Evolutionary conservation across 2,888 invertebrate species (phyloP).

Genomic region (Charanyca ferruginea): DNA sequence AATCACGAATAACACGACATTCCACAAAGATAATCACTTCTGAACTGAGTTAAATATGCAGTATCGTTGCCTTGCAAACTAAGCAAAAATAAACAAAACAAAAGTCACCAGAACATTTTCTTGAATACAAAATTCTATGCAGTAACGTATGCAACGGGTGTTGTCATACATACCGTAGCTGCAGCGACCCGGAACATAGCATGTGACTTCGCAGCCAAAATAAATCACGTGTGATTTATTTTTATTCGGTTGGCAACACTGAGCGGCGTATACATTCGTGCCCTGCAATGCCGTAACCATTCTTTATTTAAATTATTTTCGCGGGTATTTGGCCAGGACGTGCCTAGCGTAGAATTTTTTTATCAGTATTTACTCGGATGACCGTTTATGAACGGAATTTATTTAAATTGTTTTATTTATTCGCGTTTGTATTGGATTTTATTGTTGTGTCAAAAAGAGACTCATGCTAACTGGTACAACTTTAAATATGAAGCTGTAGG

Average conservation of each 20-base stretch:
- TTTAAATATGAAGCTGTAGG: background rate
- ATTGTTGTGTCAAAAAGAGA: conserved; percentile 15
- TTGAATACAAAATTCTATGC: conserved; percentile 71
- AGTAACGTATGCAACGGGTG: conserved; percentile 68
- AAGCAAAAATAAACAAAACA: conserved; percentile 52
- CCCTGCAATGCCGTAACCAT: conserved; percentile 75
- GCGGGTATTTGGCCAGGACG: conserved; percentile 68
- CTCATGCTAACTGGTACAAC: conserved; percentile 3
- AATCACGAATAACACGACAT: background rate
- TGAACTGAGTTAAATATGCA: conserved; percentile 25
- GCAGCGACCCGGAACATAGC: conserved; percentile 75
- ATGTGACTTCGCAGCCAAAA: conserved; percentile 79
- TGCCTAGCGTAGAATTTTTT: conserved; percentile 52
- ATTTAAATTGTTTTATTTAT: conserved; percentile 63
- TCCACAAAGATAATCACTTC: too few relatives aligned
- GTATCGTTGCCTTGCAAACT: conserved; percentile 21
- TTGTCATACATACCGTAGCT: conserved; percentile 73
- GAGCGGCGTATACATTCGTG: conserved; percentile 74
- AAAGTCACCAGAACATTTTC: conserved; percentile 53
- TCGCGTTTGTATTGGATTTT: conserved; percentile 36
- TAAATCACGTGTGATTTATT: conserved; percentile 90
- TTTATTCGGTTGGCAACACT: conserved; percentile 87
- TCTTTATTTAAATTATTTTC: conserved; percentile 82
- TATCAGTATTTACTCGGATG: conserved; percentile 56
- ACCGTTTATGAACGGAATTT: conserved; percentile 60